Evolutionary conservation across 2,888 invertebrate species (phyloP), one percentile per base, ranked within the genome.

Genomic region (Idaea biselata): DNA sequence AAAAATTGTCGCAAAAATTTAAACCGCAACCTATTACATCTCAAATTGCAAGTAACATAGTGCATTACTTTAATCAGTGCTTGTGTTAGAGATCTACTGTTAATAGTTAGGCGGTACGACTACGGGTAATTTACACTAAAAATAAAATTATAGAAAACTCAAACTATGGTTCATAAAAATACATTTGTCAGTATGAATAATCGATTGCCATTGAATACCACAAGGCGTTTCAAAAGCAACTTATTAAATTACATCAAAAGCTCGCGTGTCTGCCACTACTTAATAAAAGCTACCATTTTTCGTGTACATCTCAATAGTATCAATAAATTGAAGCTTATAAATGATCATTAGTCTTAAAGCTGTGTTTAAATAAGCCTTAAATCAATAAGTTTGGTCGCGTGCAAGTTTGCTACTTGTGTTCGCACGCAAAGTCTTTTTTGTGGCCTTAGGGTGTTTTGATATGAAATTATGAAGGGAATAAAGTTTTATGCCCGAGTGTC

Each of bases 311-410:
- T 89, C 88, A 89, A 89, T 91, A 83, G 86, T 80, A 79, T 81
- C 82, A 85, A 87, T 88, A 87, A 88, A 90, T 89, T 88, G 88
- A 88, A 89, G 82, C 86, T 82, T 77, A 80, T 90, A 91, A 91
- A 85, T 83, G 81, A 82, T 88, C 84, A 91, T 91, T 91, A 91
- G 91, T 92, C 86, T 84, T 82, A 77, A 80, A 77, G 74, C 72
- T 78, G 75, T 79, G 80, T 80, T 87, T 90, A 87, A 89, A 89
- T 91, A 88, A 89, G 68, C 69, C 80, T 88, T 90, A 88, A 89
- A 89, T 91, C 88, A 89, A 70, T 71, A 65, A 57, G 54, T 18
- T 63, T 58, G 55, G 59, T 70, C 58, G 72, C 72, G 70, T 70
- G 72, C 61, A 44, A 69, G 16, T 32, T 58, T 31, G 88, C 88